Conservation (phyloP, 2,113 vertebrate species). For the Ginglymostoma cirratum region DNA sequence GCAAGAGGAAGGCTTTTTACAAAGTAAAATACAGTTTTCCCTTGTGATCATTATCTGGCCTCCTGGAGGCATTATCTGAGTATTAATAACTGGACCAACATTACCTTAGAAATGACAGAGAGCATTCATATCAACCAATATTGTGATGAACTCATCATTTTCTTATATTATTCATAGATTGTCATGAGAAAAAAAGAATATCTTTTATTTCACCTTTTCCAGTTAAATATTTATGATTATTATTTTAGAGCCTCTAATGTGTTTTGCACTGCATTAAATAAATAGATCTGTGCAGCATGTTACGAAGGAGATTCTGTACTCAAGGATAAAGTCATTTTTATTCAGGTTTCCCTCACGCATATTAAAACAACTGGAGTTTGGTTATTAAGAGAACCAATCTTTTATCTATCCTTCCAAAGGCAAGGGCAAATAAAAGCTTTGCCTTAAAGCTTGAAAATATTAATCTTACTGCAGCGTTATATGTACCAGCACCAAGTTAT, state of each 20-base stretch:
- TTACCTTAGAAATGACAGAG: constrained; percentile 12
- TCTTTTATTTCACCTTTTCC: constrained; percentile 1
- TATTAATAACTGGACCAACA: not conserved
- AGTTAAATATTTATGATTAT: constrained; percentile 35
- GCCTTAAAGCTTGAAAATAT: constrained; percentile 1
- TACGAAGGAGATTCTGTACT: not conserved
- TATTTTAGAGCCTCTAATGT: not conserved
- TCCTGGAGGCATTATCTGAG: constrained; percentile 15
- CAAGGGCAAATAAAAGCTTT: constrained; percentile 18
- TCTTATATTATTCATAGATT: not conserved
- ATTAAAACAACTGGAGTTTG: constrained; percentile 1
- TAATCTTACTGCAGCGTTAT: not conserved
- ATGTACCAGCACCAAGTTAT: not conserved
- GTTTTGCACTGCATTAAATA: not conserved
- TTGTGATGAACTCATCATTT: not conserved
- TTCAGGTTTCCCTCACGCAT: not conserved
- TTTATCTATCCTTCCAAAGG: constrained; percentile 28
- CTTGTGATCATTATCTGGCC: constrained; percentile 19
- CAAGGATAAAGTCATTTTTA: not conserved
- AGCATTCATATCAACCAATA: not conserved
- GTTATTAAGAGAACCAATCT: constrained; percentile 18
- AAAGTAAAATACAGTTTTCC: constrained; percentile 19
- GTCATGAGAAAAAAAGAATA: not conserved
- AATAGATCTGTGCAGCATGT: not conserved
- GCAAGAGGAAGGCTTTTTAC: not conserved